A percentile compares a stretch with the other conserved stretches of the same genome.
Conservation (phyloP, 2,888 invertebrate genomes). For the Hirtodrosophila trivittata region DNA sequence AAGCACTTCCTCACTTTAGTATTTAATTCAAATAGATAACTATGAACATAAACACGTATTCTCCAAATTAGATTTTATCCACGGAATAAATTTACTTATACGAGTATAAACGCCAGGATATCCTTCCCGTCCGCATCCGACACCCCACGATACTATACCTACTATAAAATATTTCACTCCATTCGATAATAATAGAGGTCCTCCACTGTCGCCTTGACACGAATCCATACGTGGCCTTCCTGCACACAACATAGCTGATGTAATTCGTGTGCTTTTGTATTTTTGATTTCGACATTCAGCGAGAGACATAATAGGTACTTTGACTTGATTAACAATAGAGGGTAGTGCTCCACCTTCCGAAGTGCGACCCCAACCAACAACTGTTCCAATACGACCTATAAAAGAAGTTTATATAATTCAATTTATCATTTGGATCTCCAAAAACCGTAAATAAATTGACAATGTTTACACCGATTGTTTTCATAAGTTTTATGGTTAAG, state of each 20-base stretch:
- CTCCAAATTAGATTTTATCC: conserved; percentile 90
- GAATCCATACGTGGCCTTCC: conserved; percentile 92
- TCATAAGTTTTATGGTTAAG: too few relatives aligned
- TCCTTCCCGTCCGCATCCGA: conserved; percentile 85
- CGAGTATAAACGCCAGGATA: conserved; percentile 85
- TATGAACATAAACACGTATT: conserved; percentile 89
- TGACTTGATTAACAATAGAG: conserved; percentile 91
- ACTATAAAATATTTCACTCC: conserved; percentile 92
- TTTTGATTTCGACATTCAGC: conserved; percentile 92
- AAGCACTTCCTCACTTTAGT: too few relatives aligned
- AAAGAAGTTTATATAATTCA: too few relatives aligned
- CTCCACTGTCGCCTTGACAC: conserved; percentile 95
- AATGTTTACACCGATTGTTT: too few relatives aligned
- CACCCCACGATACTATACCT: conserved; percentile 94
- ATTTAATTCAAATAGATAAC: too few relatives aligned
- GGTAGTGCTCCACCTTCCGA: conserved; percentile 92
- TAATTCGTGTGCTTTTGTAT: conserved; percentile 92
- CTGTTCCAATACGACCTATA: conserved; percentile 86
- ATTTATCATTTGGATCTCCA: too few relatives aligned
- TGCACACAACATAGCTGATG: conserved; percentile 93
- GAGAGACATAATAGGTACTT: conserved; percentile 92
- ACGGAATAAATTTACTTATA: conserved; percentile 85
- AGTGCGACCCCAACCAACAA: conserved; percentile 94
- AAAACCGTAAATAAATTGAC: too few relatives aligned
- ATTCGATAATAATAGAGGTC: conserved; percentile 90